Base-by-base conservation (phyloP, 2,797 vertebrate genomes). In the Dicrostonyx torquatus region DNA sequence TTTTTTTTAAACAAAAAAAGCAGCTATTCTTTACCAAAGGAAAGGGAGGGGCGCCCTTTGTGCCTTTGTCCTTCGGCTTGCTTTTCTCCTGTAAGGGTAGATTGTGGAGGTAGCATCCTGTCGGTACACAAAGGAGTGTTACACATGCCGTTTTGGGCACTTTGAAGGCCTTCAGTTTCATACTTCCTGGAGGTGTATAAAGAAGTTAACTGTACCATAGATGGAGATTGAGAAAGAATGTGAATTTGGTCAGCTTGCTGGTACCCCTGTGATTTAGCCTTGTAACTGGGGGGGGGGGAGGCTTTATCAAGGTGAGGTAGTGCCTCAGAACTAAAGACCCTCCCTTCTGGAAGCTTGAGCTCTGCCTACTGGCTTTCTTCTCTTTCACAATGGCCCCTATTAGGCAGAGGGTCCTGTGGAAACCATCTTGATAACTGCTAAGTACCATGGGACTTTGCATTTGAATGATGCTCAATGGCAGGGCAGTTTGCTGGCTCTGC, bases 141-240 rank as follows among this genome's bases (percentile, higher is more conserved):
- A 85, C 78, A 85, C 87, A 89, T 78, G 80, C 66, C 76, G 15
- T 84, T 90, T 64, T 95, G 84, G 93, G 95, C 89, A 70, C 87
- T 87, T 87, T 55, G 50, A 37, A 24, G 58, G 60, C 45, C 64
- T 62, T 73, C 34, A 18, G 13, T 77, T 96, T 79, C 55, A 43
- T 91, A 45, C 10, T 85, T 95, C 80, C 66, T 78, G 20, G 72
- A 76, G 62, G 37, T 45, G 17, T 84, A 64, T 34, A 24, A 92
- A 70, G 29, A 80, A 85, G 24, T 60, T 34, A 79, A 87, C 73
- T 87, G 72, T 58, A 64, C 29, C 50, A 70, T 53, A 90, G 29
- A 72, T 34, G 34, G 60, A 87, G 72, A 2, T 48, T 83, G 40
- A 92, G 66, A 90, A 43, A 68, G 50, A 92, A 70, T 53, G 60